Base-by-base conservation (phyloP, 1,140 invertebrate genomes). In the Helicoverpa armigera region DNA sequence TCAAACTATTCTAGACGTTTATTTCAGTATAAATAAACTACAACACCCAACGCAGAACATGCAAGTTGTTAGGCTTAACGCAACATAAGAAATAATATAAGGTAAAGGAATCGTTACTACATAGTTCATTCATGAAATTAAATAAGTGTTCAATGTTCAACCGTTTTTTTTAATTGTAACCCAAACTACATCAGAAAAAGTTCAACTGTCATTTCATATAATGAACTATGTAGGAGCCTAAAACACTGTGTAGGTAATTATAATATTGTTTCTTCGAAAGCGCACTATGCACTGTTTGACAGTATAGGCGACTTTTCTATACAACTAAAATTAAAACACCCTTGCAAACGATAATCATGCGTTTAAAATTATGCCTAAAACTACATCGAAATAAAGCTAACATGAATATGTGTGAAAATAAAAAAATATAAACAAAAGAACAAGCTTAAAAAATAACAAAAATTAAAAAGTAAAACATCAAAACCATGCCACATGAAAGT, bases 331-430 rank as follows among this genome's bases (percentile, higher is more conserved):
- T 43, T 56, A 80, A 72, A 78, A 67, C 58, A 61, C 58, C 56
- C 58, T 60, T 7, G 80, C 82, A 81, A 79, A 54, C 60, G 74
- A 76, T 76, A 87, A 80, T 76, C 78, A 80, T 56, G 53, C 50
- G 29, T 61, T 60, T 60, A 43, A 74, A 58, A 75, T 43, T 23
- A 3, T 69, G 35, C 65, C 54, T 29, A 43, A 5, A 75, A 16
- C 31, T 60, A 58, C 23, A 75, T 23, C 12, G 51, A 73, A 16
- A 18, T 73, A 87, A 83, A 79, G 90, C 87, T 89, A 93, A 89
- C 82, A 89, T 90, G 88, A 83, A 88, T 89, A 89, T 91, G 87
- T 92, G 90, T 91, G 88, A 84, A 77, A 67, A 70, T 75, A 86
- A 81, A 73, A 74, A 81, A 85, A 80, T 75, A 61, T 75, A 83